Evolutionary conservation across 2,113 vertebrate species (phyloP).

Genomic region (Pelobates fuscus): DNA sequence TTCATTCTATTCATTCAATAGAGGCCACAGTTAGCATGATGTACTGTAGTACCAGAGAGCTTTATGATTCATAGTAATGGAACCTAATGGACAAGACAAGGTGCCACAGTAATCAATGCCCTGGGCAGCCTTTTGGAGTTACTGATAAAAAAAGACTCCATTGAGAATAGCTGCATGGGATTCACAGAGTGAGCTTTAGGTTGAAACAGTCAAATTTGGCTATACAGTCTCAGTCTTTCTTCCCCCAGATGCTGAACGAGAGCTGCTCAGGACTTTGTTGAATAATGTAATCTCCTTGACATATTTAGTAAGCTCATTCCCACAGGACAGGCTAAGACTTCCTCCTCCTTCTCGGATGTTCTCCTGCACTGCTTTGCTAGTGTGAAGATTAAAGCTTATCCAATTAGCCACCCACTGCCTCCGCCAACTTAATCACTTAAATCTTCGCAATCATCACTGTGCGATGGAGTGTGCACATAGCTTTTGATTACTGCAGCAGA

Average conservation of each 20-base stretch:
- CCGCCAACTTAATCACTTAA: slow-evolving; percentile 74
- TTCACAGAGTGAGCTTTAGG: too few species aligned
- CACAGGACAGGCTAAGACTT: slow-evolving; percentile 66
- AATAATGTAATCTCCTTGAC: slow-evolving; percentile 71
- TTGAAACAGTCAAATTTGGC: too few species aligned
- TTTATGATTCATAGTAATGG: too few species aligned
- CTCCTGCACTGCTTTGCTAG: slow-evolving; percentile 59
- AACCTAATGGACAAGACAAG: too few species aligned
- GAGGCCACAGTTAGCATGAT: too few species aligned
- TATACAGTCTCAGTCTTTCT: not conserved
- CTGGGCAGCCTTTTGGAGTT: too few species aligned
- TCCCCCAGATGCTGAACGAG: slow-evolving; percentile 34
- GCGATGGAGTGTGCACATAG: slow-evolving; percentile 66
- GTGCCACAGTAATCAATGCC: too few species aligned
- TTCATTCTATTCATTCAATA: too few species aligned
- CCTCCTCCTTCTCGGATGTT: slow-evolving; percentile 72
- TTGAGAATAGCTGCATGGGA: too few species aligned
- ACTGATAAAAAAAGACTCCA: too few species aligned
- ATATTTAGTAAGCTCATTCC: slow-evolving; percentile 75
- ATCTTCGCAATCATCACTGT: slow-evolving; percentile 68
- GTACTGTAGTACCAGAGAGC: too few species aligned
- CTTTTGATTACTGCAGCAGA: slow-evolving; percentile 70
- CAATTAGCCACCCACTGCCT: slow-evolving; percentile 86
- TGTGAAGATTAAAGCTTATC: slow-evolving; percentile 90
- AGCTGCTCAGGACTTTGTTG: slow-evolving; percentile 23